Base-by-base conservation (phyloP, 2,113 vertebrate species). In the Chloebia gouldiae region DNA sequence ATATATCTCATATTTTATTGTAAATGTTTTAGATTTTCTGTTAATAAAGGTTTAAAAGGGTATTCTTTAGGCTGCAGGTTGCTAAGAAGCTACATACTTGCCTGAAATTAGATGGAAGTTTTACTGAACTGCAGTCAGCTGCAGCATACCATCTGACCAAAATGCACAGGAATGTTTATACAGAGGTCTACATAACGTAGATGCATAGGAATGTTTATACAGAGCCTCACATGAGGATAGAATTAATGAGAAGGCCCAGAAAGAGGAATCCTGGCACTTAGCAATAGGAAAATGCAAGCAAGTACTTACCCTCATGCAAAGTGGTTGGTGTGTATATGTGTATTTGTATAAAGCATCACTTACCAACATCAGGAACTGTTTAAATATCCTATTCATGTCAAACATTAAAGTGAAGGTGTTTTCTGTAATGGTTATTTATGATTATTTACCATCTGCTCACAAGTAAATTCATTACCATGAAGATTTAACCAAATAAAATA, bases 401-500 rank as follows among this genome's bases (percentile, higher is more conserved):
- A 93, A 86, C 76, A 66, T 20, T 73, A 63, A 90, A 92, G 78
- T n/a, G 13, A 76, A 56, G 63, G 28, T 87, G 42, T 65, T 93
- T 80, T 72, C 39, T 88, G n/a, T 40, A 90, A 56, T 49, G 19
- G 35, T 80, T 92, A 78, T 31, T 24, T 31, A 71, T 44, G 75
- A 81, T 85, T 91, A 90, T 93, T 95, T 96, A 70, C 18, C 77
- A 28, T 84, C 37, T 96, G 21, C 42, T 94, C 15, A 63, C 45
- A 94, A 88, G 31, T 6, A 90, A 90, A 92, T 94, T 81, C 60
- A 80, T 95, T 94, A 75, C 19, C 9, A 65, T 8, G 17, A 96
- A 92, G 25, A 86, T 71, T 90, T 78, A 95, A 56, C 12, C 37
- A 92, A 95, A 90, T 82, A 87, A 86, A 97, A 65, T n/a, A 94